Percentiles rank a stretch among this genome's conserved stretches.
These are phyloP conservation scores for Cercopithecus hamlyni DNA, from an alignment of 2,797 vertebrate species.

Conservation along the genomic window DNA sequence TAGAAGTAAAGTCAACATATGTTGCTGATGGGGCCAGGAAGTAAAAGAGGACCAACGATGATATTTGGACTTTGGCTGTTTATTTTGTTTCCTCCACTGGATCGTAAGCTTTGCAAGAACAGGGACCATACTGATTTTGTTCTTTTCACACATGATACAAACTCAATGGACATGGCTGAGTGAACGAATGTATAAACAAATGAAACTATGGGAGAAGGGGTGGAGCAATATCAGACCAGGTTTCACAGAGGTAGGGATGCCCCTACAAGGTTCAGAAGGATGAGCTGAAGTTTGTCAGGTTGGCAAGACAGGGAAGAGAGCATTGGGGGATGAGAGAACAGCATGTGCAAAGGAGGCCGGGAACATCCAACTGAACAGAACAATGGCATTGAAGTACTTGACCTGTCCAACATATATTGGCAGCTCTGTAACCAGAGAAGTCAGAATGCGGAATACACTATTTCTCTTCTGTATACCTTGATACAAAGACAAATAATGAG, in stretches of 20 bases:
- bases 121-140: not conserved
- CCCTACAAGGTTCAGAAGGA: accelerated
- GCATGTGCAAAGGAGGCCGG: not conserved
- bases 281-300: not conserved
- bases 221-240: not conserved
- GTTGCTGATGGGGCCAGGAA: not conserved
- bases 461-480: not conserved
- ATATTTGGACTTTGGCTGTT: not conserved
- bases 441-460: not conserved
- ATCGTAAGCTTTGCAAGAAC: not conserved
- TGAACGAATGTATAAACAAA: not conserved
- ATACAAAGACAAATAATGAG: not conserved
- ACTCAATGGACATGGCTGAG: not conserved
- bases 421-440: not conserved
- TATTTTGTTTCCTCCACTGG: not conserved
- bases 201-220: not conserved
- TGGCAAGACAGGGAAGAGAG: not conserved
- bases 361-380: not conserved
- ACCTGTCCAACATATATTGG: not conserved
- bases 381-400: not conserved
- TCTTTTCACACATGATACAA: not conserved
- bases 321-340: not conserved
- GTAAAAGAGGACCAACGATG: not conserved
- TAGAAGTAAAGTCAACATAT: not conserved
- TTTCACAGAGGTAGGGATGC: not conserved